Percentiles rank a stretch among this genome's conserved stretches.
Evolutionary conservation across 2,113 vertebrate species (phyloP).

Genomic region (Dinomys branickii): DNA sequence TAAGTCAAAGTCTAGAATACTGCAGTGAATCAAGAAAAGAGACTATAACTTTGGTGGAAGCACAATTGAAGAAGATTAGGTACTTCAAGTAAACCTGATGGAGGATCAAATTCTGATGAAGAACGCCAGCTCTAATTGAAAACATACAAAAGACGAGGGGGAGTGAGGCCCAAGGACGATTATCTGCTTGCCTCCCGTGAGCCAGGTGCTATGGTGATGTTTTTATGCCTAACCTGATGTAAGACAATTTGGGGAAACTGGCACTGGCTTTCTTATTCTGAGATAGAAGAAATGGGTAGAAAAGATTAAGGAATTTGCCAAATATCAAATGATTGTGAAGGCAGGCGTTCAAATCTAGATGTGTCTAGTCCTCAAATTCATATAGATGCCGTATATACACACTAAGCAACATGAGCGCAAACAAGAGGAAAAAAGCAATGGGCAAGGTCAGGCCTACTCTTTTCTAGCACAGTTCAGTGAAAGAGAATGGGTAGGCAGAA

Average conservation of each 20-base stretch:
- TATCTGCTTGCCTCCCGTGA: not conserved
- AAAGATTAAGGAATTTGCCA: slow-evolving; percentile 27
- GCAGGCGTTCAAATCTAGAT: not conserved
- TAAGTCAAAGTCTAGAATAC: not conserved
- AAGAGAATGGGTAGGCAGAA: not conserved
- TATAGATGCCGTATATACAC: not conserved
- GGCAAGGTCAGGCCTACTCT: not conserved
- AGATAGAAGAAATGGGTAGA: not conserved
- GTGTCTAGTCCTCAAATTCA: not conserved
- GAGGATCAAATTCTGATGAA: not conserved
- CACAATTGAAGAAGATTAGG: not conserved
- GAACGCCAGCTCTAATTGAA: not conserved
- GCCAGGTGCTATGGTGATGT: not conserved
- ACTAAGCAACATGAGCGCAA: not conserved
- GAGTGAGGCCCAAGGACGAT: not conserved
- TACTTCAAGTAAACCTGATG: not conserved
- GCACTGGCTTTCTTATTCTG: slow-evolving; percentile 30
- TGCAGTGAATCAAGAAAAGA: not conserved
- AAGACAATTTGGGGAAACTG: not conserved
- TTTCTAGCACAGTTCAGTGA: not conserved
- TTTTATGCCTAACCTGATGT: not conserved
- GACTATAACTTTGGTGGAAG: not conserved
- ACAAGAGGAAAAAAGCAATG: not conserved
- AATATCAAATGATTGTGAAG: not conserved
- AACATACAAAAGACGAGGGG: not conserved